Conservation (phyloP, 1,140 invertebrate species). For the Portunus trituberculatus region DNA sequence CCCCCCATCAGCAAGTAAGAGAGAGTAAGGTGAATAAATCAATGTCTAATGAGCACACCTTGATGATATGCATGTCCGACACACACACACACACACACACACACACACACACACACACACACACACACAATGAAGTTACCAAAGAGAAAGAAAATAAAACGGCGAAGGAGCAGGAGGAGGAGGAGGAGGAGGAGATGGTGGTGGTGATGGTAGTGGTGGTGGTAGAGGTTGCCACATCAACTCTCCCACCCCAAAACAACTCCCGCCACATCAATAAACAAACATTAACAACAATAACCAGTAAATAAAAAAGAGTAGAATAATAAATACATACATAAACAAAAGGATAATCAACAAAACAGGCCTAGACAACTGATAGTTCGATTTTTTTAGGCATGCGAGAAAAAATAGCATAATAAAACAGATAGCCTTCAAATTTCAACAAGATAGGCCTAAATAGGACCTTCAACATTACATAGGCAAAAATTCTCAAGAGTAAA, state of each 20-base stretch:
- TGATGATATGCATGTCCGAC: not conserved
- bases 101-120: constrained; percentile 15
- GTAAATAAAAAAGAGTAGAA: not conserved
- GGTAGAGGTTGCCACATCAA: not conserved
- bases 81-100: constrained; percentile 12
- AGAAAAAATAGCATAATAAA: too few species aligned
- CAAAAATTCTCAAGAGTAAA: too few species aligned
- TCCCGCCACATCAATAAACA: too few species aligned
- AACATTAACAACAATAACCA: not conserved
- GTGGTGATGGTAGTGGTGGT: not conserved
- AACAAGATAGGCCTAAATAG: too few species aligned
- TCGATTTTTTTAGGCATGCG: too few species aligned
- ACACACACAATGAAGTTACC: not conserved
- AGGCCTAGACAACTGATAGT: not conserved
- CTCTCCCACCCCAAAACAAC: not conserved
- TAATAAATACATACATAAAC: not conserved
- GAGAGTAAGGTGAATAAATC: not conserved
- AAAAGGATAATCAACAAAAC: not conserved
- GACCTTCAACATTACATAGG: too few species aligned
- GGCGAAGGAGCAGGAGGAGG: not conserved
- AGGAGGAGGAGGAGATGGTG: not conserved
- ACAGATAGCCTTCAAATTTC: too few species aligned
- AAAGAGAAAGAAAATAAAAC: not conserved
- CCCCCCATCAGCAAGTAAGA: too few species aligned
- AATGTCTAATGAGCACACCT: not conserved